These are phyloP conservation scores for Eupithecia vulgata DNA, from an alignment of 2,888 invertebrate genomes.

Conservation along the genomic window DNA sequence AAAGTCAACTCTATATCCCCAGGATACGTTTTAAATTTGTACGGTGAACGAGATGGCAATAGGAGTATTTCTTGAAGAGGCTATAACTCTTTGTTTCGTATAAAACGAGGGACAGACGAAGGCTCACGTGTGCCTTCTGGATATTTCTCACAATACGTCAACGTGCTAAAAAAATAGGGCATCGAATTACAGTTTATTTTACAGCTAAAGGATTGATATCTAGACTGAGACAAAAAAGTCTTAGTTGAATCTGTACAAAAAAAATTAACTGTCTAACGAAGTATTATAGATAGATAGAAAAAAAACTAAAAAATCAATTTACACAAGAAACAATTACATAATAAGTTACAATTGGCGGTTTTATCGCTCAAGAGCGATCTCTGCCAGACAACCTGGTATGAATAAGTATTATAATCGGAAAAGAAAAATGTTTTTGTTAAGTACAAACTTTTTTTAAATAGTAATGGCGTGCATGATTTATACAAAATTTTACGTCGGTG, in stretches of 20 bases:
- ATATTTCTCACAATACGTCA: conserved; percentile 47
- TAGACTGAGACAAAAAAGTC: not conserved
- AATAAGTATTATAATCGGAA: no score
- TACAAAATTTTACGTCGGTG: no score
- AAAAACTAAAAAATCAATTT: no score
- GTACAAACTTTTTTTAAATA: no score
- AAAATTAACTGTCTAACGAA: no score
- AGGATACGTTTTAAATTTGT: conserved; percentile 32
- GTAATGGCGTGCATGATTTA: no score
- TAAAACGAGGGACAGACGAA: conserved; percentile 50
- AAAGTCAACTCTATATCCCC: not conserved
- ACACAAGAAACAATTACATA: no score
- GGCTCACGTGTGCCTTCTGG: conserved; percentile 46
- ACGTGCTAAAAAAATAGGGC: conserved; percentile 40
- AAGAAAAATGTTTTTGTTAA: no score
- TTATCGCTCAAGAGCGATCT: no score
- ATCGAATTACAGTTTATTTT: conserved; percentile 2
- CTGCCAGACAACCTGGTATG: no score
- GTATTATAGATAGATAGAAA: no score
- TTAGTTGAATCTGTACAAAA: not conserved
- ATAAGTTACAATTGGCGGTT: no score
- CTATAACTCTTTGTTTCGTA: conserved; percentile 57
- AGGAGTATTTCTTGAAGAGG: conserved; percentile 45
- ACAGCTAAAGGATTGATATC: conserved; percentile 17
- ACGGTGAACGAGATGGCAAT: conserved; percentile 35